Conservation (phyloP, 2,113 vertebrate genomes). For the Coptodon rendalli region DNA sequence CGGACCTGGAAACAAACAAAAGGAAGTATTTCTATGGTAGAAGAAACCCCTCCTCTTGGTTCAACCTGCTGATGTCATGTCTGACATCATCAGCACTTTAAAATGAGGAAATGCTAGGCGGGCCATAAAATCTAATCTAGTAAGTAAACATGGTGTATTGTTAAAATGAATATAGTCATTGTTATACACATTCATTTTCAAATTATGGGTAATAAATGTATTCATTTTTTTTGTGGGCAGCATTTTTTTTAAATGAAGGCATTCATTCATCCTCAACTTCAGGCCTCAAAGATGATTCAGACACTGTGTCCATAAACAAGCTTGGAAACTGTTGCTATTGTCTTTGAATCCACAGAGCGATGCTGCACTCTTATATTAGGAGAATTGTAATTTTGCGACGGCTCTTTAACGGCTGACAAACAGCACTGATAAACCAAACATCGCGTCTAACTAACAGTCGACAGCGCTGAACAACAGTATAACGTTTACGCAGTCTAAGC, state of each 20-base stretch:
- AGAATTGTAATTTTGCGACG: neutral
- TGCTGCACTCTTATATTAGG: no score
- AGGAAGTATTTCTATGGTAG: neutral
- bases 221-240: neutral
- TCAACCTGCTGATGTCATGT: neutral
- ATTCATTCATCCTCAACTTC: neutral
- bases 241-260: neutral
- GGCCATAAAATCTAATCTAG: neutral
- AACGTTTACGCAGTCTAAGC: neutral
- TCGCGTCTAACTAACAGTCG: neutral
- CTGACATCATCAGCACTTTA: neutral
- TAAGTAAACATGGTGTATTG: neutral
- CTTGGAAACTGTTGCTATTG: neutral
- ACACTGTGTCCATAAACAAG: neutral
- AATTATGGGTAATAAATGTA: neutral
- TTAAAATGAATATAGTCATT: neutral
- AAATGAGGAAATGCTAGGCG: no score
- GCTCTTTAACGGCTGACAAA: neutral
- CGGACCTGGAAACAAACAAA: neutral
- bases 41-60: neutral
- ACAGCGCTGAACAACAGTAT: neutral
- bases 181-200: neutral
- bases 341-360: neutral
- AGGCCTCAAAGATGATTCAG: neutral
- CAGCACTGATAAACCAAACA: neutral